These are phyloP conservation scores for Ophion costatus DNA, from an alignment of 2,888 invertebrate genomes.

Conservation along the genomic window DNA sequence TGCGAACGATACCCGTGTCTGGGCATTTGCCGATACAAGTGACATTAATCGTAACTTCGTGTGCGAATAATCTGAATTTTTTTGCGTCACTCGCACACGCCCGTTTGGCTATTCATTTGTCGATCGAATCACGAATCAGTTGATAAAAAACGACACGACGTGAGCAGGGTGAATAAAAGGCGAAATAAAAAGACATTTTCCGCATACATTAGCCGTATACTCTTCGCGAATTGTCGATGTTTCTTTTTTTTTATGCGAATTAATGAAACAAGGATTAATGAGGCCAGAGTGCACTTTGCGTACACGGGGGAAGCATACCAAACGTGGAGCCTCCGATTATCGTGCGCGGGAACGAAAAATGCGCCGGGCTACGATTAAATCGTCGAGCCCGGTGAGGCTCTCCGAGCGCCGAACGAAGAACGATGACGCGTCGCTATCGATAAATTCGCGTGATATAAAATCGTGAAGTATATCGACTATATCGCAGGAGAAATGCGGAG, in stretches of 20 bases:
- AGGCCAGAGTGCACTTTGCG: too few species aligned
- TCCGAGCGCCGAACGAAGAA: conserved; percentile 9
- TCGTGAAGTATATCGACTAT: neutral
- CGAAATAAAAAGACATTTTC: too few species aligned
- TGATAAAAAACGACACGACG: too few species aligned
- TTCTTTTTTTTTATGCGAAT: too few species aligned
- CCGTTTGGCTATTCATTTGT: conserved; percentile 4
- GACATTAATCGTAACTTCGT: conserved; percentile 15
- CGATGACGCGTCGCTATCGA: conserved; percentile 13
- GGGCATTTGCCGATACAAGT: neutral
- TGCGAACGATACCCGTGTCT: conserved; percentile 24
- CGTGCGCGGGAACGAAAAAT: neutral
- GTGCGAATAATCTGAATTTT: conserved; percentile 23
- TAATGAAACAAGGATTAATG: too few species aligned
- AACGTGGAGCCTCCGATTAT: too few species aligned
- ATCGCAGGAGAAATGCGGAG: conserved; percentile 27
- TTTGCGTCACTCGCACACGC: conserved; percentile 11
- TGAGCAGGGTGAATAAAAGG: too few species aligned
- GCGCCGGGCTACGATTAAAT: conserved; percentile 3
- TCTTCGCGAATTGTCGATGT: too few species aligned
- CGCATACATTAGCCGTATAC: too few species aligned
- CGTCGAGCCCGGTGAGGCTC: neutral
- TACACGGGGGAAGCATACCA: neutral
- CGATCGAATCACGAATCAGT: neutral
- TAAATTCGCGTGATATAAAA: conserved; percentile 8